Conservation (phyloP, 1,140 invertebrate genomes). For the Procambarus clarkii region DNA sequence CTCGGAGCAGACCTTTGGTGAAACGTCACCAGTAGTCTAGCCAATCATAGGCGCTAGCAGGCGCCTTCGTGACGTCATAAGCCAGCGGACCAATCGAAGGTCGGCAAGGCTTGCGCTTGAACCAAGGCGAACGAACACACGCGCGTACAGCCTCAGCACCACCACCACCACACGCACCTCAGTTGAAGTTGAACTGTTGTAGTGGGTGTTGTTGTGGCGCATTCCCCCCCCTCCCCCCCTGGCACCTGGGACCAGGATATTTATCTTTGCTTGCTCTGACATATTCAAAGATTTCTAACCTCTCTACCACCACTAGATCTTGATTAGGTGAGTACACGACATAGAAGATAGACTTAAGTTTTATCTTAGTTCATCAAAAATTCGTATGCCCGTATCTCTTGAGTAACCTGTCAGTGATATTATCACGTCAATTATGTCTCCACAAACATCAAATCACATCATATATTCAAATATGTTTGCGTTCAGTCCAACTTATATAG, state of each 20-base stretch:
- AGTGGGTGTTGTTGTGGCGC: neutral
- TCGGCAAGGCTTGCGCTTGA: neutral
- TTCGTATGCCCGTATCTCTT: no score
- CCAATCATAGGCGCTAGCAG: neutral
- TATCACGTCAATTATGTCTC: neutral
- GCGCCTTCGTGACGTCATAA: neutral
- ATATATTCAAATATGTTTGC: no score
- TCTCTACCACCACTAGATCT: neutral
- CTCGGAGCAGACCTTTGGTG: neutral
- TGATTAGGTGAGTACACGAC: neutral
- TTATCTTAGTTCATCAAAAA: no score
- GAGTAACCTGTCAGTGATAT: neutral
- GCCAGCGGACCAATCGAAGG: neutral
- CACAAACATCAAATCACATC: neutral
- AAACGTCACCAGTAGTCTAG: neutral
- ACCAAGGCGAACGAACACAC: neutral
- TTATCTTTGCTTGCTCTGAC: neutral
- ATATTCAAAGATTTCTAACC: neutral
- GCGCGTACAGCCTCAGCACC: neutral
- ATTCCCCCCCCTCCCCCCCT: neutral
- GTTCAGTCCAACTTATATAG: no score
- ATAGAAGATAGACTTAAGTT: neutral
- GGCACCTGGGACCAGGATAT: neutral
- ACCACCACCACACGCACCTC: neutral
- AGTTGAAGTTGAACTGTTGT: slow-evolving; percentile 6